A percentile compares a stretch with the other conserved stretches of the same genome.
These are phyloP conservation scores for Pharmacophagus antenor DNA, from an alignment of 2,888 invertebrate species.

Conservation along the genomic window DNA sequence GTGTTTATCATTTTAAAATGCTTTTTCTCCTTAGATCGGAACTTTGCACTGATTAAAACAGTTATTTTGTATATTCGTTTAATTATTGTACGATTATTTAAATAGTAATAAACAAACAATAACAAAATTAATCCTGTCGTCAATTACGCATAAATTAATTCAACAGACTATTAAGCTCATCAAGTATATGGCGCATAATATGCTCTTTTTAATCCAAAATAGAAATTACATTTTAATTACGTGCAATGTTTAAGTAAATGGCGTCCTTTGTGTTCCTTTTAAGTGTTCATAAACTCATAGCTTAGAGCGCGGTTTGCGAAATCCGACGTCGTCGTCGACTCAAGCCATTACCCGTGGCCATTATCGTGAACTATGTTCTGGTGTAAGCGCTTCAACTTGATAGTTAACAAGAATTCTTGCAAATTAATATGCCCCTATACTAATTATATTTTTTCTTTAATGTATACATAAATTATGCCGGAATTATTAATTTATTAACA, in stretches of 20 bases:
- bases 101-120: too few species aligned
- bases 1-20: too few species aligned
- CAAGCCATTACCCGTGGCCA: constrained; percentile 20
- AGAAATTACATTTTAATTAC: constrained; percentile 11
- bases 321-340: constrained; percentile 16
- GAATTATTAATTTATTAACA: too few species aligned
- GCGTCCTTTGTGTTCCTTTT: constrained; percentile 19
- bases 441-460: not conserved
- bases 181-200: not conserved
- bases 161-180: not conserved
- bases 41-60: too few species aligned
- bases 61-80: too few species aligned
- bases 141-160: too few species aligned
- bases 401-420: constrained; percentile 13
- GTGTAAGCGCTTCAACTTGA: constrained; percentile 6
- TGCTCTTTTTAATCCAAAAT: constrained; percentile 4
- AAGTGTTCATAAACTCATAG: constrained; percentile 24
- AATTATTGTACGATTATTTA: too few species aligned
- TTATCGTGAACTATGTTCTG: constrained; percentile 16
- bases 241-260: constrained; percentile 3
- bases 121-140: too few species aligned
- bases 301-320: constrained; percentile 19
- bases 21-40: too few species aligned
- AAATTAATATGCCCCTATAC: not conserved
- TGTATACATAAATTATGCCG: not conserved